Evolutionary conservation across 2,888 invertebrate species (phyloP).

Genomic region (Willowsia nigromaculata): DNA sequence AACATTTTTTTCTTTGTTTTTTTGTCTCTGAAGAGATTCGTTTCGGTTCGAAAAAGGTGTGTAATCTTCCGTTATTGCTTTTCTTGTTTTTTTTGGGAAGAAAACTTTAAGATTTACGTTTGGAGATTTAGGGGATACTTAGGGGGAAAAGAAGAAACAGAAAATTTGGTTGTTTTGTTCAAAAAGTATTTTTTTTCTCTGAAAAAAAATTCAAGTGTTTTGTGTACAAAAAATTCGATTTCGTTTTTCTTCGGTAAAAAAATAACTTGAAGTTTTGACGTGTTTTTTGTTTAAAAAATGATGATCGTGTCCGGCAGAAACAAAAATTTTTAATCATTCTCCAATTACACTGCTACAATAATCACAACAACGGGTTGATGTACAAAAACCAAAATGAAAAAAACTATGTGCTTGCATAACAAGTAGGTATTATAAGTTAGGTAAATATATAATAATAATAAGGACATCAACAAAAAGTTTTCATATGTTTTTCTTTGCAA

Average conservation of each 20-base stretch:
- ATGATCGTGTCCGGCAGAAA: not conserved
- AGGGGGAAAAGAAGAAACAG: too few species aligned
- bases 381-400: not conserved
- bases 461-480: not conserved
- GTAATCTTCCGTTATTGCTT: too few species aligned
- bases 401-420: constrained; percentile 13
- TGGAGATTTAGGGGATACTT: not conserved
- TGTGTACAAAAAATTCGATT: not conserved
- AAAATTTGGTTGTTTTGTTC: too few species aligned
- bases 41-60: too few species aligned
- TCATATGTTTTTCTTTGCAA: not conserved
- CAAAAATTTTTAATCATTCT: not conserved
- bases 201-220: not conserved
- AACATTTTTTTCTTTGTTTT: too few species aligned
- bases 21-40: too few species aligned
- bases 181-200: not conserved
- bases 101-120: not conserved
- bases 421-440: not conserved
- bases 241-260: not conserved
- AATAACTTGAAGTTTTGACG: too few species aligned
- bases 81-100: not conserved
- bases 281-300: too few species aligned
- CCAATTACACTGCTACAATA: not conserved
- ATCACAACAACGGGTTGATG: constrained; percentile 7
- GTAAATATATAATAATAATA: not conserved